Evolutionary conservation across 1,140 invertebrate species (phyloP).

Genomic region (Dryas iulia): DNA sequence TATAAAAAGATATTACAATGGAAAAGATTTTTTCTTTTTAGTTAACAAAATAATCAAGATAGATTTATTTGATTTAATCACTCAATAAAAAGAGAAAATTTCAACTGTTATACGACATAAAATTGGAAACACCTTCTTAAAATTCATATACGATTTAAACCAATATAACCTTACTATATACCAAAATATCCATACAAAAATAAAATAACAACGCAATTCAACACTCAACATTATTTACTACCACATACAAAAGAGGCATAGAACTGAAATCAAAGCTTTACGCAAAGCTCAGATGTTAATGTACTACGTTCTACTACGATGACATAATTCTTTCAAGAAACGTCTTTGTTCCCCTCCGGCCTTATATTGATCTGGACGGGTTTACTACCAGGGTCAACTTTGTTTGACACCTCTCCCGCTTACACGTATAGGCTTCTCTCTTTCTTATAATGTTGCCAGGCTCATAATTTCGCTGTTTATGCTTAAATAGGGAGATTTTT

Average conservation of each 20-base stretch:
- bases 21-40: too few relatives aligned
- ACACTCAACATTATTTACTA: not conserved
- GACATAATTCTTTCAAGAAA: constrained; percentile 21
- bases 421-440: constrained; percentile 35
- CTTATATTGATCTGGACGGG: constrained; percentile 52
- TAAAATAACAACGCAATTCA: not conserved
- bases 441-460: constrained; percentile 23
- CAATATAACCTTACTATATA: too few relatives aligned
- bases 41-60: too few relatives aligned
- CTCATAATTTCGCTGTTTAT: not conserved
- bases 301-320: constrained; percentile 20
- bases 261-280: not conserved
- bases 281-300: not conserved
- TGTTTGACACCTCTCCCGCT: constrained; percentile 58
- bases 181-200: too few relatives aligned
- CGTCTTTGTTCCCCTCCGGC: constrained; percentile 19
- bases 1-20: too few relatives aligned
- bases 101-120: too few relatives aligned
- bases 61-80: too few relatives aligned
- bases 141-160: too few relatives aligned
- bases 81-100: too few relatives aligned
- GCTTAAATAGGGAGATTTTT: not conserved
- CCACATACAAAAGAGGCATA: not conserved
- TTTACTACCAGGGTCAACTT: constrained; percentile 63
- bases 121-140: too few relatives aligned